phyloP scores from a whole-genome alignment of 2,113 vertebrate species.

The Alethe castanea region DNA sequence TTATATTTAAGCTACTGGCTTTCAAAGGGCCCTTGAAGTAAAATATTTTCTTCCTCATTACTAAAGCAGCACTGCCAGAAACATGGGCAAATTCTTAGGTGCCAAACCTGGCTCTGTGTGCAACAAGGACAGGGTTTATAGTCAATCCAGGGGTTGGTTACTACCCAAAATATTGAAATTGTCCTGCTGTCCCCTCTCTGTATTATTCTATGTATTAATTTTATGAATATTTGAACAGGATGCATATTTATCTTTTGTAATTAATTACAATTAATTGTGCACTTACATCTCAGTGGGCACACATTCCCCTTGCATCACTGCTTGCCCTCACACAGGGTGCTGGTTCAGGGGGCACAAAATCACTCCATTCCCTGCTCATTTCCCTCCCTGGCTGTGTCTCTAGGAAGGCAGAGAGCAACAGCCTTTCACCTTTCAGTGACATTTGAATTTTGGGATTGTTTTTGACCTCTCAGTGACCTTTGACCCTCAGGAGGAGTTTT shows the following conservation, averaged over 20 bases:
- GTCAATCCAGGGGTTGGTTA: background rate
- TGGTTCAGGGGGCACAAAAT: background rate
- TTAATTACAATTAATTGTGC: background rate
- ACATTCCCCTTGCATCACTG: background rate
- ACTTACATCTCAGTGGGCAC: background rate
- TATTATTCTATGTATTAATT: background rate
- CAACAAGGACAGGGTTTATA: background rate
- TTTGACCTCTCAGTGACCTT: background rate
- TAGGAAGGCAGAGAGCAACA: background rate
- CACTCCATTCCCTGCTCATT: background rate
- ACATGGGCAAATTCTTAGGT: background rate
- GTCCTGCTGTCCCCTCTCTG: background rate
- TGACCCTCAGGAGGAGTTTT: no score
- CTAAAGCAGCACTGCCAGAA: background rate
- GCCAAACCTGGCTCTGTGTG: background rate
- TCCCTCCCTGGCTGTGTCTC: background rate
- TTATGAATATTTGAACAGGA: background rate
- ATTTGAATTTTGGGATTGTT: background rate
- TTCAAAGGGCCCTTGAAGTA: background rate
- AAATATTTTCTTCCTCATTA: background rate
- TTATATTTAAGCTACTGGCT: background rate
- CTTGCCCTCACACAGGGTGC: accelerated
- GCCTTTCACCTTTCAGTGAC: background rate
- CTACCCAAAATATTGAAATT: background rate
- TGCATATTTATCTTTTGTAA: background rate